Base-by-base conservation (phyloP, 2,888 invertebrate species). In the Andrena flavipes region DNA sequence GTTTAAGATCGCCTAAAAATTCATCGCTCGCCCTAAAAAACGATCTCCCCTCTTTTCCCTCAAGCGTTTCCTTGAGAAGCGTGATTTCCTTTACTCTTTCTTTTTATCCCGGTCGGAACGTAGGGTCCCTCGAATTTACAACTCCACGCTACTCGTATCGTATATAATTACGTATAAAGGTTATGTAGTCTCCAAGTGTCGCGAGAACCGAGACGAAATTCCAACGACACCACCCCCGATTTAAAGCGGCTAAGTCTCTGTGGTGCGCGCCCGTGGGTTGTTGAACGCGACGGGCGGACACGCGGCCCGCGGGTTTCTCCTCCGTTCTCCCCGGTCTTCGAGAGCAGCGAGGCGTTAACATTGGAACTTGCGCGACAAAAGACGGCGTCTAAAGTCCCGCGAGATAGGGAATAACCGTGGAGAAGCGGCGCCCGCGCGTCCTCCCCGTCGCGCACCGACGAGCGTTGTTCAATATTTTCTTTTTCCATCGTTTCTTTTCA, bases 231-330 rank as follows among this genome's bases (percentile, higher is more conserved):
- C 76, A 84, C 73, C 82, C 79, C 84, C 80, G 76, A 8, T 75
- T 87, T 87, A 80, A 86, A 84, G 83, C 84, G 87, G 87, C 73
- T 89, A 86, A 89, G 87, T 88, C 87, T 89, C 87, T 87, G 88
- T 82, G 86, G 84, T 89, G 77, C 70, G 78, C 80, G 75, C 76
- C 71, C 73, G 60, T 69, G 76, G 76, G 74, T 74, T 42, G 65
- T 78, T 23, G 62, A 5, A 59, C 81, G 67, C 71, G 62, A 77
- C 23, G 26, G 26, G 29, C 33, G 60, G 62, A 63, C 20, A 23
- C 71, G 48, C 73, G 26, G 26, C 13, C 1, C 48, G 48, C 33
- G 8, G 7, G n/a, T 20, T 49, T 29, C 33, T 20, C 16, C 29
- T 6, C 23, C 7, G 7, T 23, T 13, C 8, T 6, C 42, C 5